Conservation (phyloP, 2,113 vertebrate genomes). For the Pongo abelii region DNA sequence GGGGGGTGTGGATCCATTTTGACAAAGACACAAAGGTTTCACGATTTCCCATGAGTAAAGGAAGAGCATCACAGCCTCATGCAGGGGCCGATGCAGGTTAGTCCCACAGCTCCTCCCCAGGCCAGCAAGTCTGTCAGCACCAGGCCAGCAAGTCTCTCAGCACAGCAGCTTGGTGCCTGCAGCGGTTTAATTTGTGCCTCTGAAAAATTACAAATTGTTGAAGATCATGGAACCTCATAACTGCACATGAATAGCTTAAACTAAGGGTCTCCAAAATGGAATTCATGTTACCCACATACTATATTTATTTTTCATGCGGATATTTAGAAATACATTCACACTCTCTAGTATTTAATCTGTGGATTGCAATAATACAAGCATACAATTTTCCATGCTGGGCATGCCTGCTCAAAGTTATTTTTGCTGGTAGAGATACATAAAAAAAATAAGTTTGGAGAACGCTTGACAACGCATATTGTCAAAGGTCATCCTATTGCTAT, state of each 20-base stretch:
- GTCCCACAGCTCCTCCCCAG: neutral
- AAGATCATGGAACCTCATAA: neutral
- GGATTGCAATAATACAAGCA: neutral
- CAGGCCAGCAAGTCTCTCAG: neutral
- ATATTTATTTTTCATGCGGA: neutral
- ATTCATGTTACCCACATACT: neutral
- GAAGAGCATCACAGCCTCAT: neutral
- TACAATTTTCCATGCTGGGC: neutral
- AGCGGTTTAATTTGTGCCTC: neutral
- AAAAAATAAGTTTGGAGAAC: neutral
- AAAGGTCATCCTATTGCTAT: neutral
- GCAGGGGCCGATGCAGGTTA: neutral
- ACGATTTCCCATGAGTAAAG: neutral
- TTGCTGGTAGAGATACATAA: neutral
- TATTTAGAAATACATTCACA: conserved; percentile 5
- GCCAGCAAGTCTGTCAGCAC: neutral
- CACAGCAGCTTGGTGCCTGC: neutral
- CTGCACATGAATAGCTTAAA: neutral
- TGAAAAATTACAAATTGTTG: neutral
- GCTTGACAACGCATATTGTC: neutral
- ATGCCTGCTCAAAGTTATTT: neutral
- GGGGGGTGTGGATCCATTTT: neutral
- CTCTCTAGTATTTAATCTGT: neutral
- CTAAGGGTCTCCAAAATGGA: neutral
- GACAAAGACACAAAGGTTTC: neutral